Base-by-base conservation (phyloP, 2,113 vertebrate species). In the Phoxinus phoxinus region DNA sequence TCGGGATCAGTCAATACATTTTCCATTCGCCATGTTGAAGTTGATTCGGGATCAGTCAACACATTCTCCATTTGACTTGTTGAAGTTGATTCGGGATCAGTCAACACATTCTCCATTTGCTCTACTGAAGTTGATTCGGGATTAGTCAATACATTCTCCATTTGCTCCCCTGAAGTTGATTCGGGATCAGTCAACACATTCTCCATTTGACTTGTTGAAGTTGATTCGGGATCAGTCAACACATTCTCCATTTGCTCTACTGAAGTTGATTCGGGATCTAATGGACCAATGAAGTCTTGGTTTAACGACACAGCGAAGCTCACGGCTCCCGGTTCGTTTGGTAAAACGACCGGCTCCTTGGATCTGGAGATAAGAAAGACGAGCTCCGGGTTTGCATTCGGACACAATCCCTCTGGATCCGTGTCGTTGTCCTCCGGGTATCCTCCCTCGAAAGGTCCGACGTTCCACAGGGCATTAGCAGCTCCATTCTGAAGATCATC, bases 191-290 rank as follows among this genome's bases (percentile, higher is more conserved):
- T n/a, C n/a, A n/a, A n/a, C n/a, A n/a, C n/a, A n/a, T n/a, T n/a
- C n/a, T n/a, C n/a, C n/a, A n/a, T n/a, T n/a, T n/a, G n/a, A n/a
- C n/a, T n/a, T n/a, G n/a, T n/a, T n/a, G n/a, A n/a, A n/a, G n/a
- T 1, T 37, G 37, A 7, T 37, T 37, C 1, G 37, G 37, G 37
- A 6, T 41, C 37, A 41, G 8, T 9, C 37, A 9, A 41, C 41
- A 9, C 4, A 17, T 1, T 51, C 48, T 51, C 48, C 15, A 17
- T 17, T 51, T 51, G 48, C 48, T 51, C 48, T 6, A 0, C 13
- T 59, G 92, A 93, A 15, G 93, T 91, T 17, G 94, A 94, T 8
- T 92, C 85, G 0, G 92, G 91, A 88, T 94, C 92, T 53, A 94
- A 88, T 65, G 93, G 92, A 86, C 92, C 93, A 77, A 88, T 74